These are phyloP conservation scores for Micrasema minimum DNA, from an alignment of 1,140 invertebrate species.

Conservation along the genomic window DNA sequence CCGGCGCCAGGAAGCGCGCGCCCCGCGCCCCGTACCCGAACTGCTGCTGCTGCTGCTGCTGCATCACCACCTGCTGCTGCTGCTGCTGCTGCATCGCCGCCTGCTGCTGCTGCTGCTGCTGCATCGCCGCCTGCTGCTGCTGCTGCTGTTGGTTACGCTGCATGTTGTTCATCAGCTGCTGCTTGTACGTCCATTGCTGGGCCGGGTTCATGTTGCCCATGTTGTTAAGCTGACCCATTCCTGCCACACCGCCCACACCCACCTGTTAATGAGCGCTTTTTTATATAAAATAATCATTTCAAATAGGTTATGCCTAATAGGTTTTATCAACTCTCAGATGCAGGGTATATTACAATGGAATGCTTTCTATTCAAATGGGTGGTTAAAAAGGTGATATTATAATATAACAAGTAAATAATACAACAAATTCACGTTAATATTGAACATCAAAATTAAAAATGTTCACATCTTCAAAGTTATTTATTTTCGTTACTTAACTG, in stretches of 20 bases:
- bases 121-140: slow-evolving; percentile 66
- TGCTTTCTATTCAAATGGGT: too few species aligned
- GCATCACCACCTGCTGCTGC: slow-evolving; percentile 56
- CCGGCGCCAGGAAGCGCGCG: slow-evolving; percentile 54
- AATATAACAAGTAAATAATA: too few species aligned
- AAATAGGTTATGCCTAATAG: too few species aligned
- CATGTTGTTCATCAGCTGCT: slow-evolving; percentile 63
- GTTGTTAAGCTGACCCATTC: slow-evolving; percentile 64
- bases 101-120: slow-evolving; percentile 61
- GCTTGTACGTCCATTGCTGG: slow-evolving; percentile 66
- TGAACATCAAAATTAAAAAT: too few species aligned
- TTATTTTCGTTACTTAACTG: too few species aligned
- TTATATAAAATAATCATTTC: too few species aligned
- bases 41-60: slow-evolving; percentile 59
- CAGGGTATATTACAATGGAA: too few species aligned
- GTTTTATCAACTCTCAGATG: too few species aligned
- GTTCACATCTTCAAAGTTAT: too few species aligned
- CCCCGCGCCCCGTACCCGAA: slow-evolving; percentile 54
- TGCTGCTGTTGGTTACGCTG: slow-evolving; percentile 65
- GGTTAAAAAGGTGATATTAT: too few species aligned
- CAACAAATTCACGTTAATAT: too few species aligned
- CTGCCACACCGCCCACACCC: slow-evolving; percentile 53
- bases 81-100: slow-evolving; percentile 58
- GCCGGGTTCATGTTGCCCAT: slow-evolving; percentile 63
- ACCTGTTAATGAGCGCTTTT: slow-evolving; percentile 53